Base-by-base conservation (phyloP, 1,140 invertebrate genomes). In the Drosophila dunni region DNA sequence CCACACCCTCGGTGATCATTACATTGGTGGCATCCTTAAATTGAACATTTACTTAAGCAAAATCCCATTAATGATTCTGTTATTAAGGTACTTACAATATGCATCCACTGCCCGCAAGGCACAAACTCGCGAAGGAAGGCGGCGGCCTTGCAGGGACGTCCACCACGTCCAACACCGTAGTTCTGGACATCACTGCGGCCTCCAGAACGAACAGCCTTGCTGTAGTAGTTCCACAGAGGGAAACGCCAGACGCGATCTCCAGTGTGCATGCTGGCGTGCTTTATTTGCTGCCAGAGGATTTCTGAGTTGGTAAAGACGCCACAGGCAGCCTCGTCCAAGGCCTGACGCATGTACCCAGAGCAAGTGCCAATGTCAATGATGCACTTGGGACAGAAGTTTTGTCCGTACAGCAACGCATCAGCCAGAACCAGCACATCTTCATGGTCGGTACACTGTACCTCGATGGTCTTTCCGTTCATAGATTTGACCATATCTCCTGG, bases 221-320 rank as follows among this genome's bases (percentile, higher is more conserved):
- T 94, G 85, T 96, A 98, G 81, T 95, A 94, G 65, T 96, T 94
- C 95, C 97, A 98, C 6, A 98, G 90, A 0, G 98, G 98, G 93
- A 98, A 95, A 79, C 97, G 94, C 98, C 98, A 98, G 1, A 98
- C 94, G 44, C 98, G 93, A 92, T 98, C 98, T 0, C 98, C 98
- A 2, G 97, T 97, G 15, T 93, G 81, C 44, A 93, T 92, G 46
- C 97, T 95, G 10, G 96, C 96, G 36, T 94, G 86, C 75, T 94
- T 93, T 20, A 97, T 85, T 46, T 94, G 92, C 45, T 95, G 92
- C 93, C 94, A 97, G 4, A 96, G 81, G 8, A 93, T 92, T 42
- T 94, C 93, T 0, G 94, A 95, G 79, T 96, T 97, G 2, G 95
- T 94, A 81, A 97, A 98, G 3, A 97, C 96, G n/a, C 96, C 98